Evolutionary conservation across 1,140 invertebrate genomes (phyloP).

Genomic region (Gyrodactylus salaris): DNA sequence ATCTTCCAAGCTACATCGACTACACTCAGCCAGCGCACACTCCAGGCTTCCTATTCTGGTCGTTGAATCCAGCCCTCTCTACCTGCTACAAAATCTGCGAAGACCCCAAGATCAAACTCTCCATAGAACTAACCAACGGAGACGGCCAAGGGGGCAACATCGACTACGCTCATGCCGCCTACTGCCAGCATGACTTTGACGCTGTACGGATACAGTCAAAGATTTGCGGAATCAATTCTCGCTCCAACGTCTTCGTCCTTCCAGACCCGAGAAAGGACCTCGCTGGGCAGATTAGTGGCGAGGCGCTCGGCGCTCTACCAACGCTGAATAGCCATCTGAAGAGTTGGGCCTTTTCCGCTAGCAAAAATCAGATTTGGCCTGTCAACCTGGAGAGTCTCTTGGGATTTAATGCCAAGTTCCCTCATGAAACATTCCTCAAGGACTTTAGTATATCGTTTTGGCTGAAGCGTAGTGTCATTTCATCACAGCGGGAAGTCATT

Average conservation of each 20-base stretch:
- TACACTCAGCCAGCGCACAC: neutral
- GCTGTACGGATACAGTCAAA: neutral
- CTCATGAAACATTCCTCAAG: neutral
- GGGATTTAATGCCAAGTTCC: neutral
- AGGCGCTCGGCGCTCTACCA: neutral
- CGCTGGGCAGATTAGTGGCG: neutral
- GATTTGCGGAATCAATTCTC: neutral
- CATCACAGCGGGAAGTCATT: neutral
- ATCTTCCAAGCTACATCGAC: neutral
- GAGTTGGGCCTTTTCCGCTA: neutral
- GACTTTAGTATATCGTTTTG: neutral
- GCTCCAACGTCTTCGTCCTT: neutral
- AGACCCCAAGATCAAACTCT: neutral
- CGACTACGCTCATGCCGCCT: neutral
- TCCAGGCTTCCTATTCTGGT: neutral
- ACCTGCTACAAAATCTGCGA: neutral
- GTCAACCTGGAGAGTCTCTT: neutral
- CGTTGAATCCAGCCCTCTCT: neutral
- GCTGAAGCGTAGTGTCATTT: neutral
- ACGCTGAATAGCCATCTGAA: neutral
- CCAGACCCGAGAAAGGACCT: neutral
- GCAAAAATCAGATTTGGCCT: neutral
- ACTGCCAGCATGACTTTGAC: neutral
- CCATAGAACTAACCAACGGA: neutral
- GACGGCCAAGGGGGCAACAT: neutral